These are phyloP conservation scores for Chalcosyrphus nemorum DNA, from an alignment of 2,888 invertebrate species.

Conservation along the genomic window DNA sequence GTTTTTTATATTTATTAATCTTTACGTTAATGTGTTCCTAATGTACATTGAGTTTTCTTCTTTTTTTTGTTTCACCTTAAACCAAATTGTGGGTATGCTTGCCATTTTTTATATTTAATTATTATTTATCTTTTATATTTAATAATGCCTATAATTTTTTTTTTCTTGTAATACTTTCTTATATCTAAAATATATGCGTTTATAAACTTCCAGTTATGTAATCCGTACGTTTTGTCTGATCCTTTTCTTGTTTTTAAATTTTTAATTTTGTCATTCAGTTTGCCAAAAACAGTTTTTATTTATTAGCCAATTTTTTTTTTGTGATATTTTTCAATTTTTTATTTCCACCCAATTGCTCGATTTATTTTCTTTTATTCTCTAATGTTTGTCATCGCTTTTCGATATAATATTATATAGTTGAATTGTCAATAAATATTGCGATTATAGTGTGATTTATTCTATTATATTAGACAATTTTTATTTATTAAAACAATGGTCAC, in stretches of 20 bases:
- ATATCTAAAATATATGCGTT: slow-evolving; percentile 71
- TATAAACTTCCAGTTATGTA: slow-evolving; percentile 56
- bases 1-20: slow-evolving; percentile 14
- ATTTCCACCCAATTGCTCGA: slow-evolving; percentile 43
- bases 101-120: slow-evolving; percentile 61
- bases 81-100: slow-evolving; percentile 62
- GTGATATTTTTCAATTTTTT: slow-evolving; percentile 17
- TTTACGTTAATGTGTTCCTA: slow-evolving; percentile 63
- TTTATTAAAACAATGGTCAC: not conserved
- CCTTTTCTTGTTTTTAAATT: slow-evolving; percentile 12
- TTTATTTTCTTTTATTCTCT: slow-evolving; percentile 43
- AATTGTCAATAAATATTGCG: slow-evolving; percentile 56
- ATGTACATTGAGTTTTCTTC: slow-evolving; percentile 68
- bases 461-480: slow-evolving; percentile 28
- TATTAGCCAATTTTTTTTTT: slow-evolving; percentile 29
- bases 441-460: slow-evolving; percentile 26
- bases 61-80: slow-evolving; percentile 42
- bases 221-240: slow-evolving; percentile 47
- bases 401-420: slow-evolving; percentile 61
- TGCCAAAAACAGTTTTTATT: slow-evolving; percentile 41
- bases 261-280: slow-evolving; percentile 23
- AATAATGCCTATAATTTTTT: slow-evolving; percentile 69
- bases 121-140: slow-evolving; percentile 48
- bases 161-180: slow-evolving; percentile 59
- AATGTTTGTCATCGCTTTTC: slow-evolving; percentile 73